These are phyloP conservation scores for Poecilia wingei DNA, from an alignment of 2,797 vertebrate genomes.

Conservation along the genomic window DNA sequence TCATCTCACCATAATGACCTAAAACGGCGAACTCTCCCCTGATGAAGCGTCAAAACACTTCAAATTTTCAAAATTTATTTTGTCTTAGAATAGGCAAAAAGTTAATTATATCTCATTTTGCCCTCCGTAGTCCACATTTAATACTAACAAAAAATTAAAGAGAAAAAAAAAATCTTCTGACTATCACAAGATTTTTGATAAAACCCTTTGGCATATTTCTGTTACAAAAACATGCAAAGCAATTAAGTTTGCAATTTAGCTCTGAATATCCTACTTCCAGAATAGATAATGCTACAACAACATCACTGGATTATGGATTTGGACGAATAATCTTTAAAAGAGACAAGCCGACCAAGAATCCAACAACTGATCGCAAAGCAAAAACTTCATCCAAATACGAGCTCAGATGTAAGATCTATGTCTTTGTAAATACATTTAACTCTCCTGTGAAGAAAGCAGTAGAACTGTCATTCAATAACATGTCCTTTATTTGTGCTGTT, in stretches of 20 bases:
- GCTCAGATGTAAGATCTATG: background rate
- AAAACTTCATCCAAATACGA: background rate
- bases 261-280: background rate
- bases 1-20: background rate
- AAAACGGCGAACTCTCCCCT: background rate
- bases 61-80: background rate
- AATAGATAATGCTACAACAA: background rate
- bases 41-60: background rate
- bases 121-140: background rate
- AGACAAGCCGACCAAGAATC: background rate
- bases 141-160: background rate
- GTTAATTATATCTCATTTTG: background rate
- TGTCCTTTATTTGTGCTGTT: background rate
- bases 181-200: background rate
- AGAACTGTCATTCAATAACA: background rate
- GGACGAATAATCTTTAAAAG: background rate
- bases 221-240: background rate
- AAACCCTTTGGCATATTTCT: background rate
- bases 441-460: background rate
- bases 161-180: background rate
- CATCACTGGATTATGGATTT: background rate
- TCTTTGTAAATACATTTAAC: background rate
- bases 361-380: background rate
- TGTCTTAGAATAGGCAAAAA: background rate
- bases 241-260: background rate